Evolutionary conservation across 2,888 invertebrate genomes (phyloP), one percentile per base, ranked within the genome.

Genomic region (Tenthredo notha): DNA sequence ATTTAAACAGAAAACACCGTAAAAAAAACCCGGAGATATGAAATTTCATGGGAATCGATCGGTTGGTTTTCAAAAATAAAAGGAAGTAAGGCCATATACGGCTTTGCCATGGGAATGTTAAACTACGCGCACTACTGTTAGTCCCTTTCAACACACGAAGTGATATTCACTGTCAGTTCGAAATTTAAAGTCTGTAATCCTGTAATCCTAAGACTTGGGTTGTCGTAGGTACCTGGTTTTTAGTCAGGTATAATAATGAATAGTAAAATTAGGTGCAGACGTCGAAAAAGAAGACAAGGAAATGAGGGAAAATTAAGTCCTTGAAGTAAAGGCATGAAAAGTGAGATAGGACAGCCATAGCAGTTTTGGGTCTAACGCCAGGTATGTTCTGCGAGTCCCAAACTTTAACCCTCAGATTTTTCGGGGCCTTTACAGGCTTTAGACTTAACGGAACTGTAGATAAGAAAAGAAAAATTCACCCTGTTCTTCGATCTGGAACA

Each of bases 401-500:
- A 77, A 15, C 21, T 33, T 54, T 77, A 3, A 54, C 6, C 50
- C 47, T 77, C 29, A 2, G 54, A 29, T 10, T 29, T 75, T 77
- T 50, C n/a, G n/a, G 18, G 54, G 77, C 9, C 9, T 54, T 72
- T 7, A 72, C 18, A 33, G 50, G 54, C 54, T 33, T 54, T 18
- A 33, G 33, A 7, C 77, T 77, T 77, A 77, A 77, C 77, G 77
- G 54, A 54, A 77, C 74, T 12, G 43, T 43, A 40, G 74, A 74
- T 74, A 74, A 74, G 74, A 25, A 25, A 74, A 74, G 74, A 43
- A 74, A 12, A 43, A 25, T 2, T 9, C 15, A 40, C 21, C 72
- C 72, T 65, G 12, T 65, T 65, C 65, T 25, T 65, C 65, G 72
- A 40, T 40, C 40, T 21, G 40, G 74, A 74, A 74, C 74, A 43